A percentile compares a stretch with the other conserved stretches of the same genome.
Evolutionary conservation across 2,888 invertebrate species (phyloP).

Genomic region (Mylabris sibirica): DNA sequence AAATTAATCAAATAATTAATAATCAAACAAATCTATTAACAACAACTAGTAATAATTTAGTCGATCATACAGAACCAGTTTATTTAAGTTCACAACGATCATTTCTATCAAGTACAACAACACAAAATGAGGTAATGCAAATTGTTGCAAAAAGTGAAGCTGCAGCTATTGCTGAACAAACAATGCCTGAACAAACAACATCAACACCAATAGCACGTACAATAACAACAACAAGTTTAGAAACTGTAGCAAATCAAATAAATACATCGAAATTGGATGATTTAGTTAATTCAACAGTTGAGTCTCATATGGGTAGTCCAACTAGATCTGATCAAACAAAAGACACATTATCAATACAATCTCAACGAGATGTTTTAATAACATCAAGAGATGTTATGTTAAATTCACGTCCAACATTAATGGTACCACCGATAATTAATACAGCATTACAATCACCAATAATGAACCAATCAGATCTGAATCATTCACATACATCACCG

Average conservation of each 20-base stretch:
- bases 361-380: slow-evolving; percentile 39
- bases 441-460: slow-evolving; percentile 45
- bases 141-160: slow-evolving; percentile 54
- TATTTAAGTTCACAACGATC: slow-evolving; percentile 46
- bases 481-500: slow-evolving; percentile 50
- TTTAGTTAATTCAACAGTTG: slow-evolving; percentile 67
- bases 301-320: slow-evolving; percentile 63
- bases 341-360: slow-evolving; percentile 43
- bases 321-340: slow-evolving; percentile 47
- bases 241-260: slow-evolving; percentile 48
- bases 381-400: slow-evolving; percentile 59
- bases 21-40: slow-evolving; percentile 23
- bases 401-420: slow-evolving; percentile 51
- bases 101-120: slow-evolving; percentile 39
- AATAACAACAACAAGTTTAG: slow-evolving; percentile 52
- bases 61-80: slow-evolving; percentile 37
- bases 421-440: slow-evolving; percentile 50
- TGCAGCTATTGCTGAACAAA: slow-evolving; percentile 48
- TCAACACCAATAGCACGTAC: slow-evolving; percentile 19
- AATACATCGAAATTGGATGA: slow-evolving; percentile 66
- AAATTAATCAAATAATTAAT: slow-evolving; percentile 38
- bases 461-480: slow-evolving; percentile 46
- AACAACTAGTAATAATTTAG: slow-evolving; percentile 23
- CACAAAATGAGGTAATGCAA: slow-evolving; percentile 46
- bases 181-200: slow-evolving; percentile 42